These are phyloP conservation scores for Mimas tiliae DNA, from an alignment of 2,888 invertebrate species.

Conservation along the genomic window DNA sequence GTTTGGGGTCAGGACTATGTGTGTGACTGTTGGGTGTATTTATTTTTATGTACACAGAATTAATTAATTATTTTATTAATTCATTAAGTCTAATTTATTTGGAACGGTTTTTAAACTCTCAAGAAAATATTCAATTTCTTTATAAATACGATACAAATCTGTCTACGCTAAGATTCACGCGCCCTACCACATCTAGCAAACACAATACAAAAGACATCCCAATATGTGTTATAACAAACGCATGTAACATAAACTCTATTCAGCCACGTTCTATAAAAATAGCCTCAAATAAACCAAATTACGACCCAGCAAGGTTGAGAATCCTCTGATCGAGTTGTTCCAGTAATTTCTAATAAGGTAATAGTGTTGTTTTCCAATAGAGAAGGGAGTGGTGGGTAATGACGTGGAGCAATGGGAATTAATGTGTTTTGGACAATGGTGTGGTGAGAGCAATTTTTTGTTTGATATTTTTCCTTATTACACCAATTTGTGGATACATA, in stretches of 20 bases:
- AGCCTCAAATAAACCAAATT: conserved; percentile 20
- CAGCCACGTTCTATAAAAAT: conserved; percentile 21
- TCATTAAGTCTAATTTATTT: too few relatives aligned
- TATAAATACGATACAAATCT: too few relatives aligned
- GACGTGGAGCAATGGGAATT: conserved; percentile 55
- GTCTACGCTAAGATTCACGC: too few relatives aligned
- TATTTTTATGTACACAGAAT: too few relatives aligned
- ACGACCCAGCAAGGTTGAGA: conserved; percentile 30
- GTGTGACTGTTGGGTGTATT: too few relatives aligned
- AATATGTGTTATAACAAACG: conserved; percentile 30
- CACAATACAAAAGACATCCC: conserved; percentile 11
- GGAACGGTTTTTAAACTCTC: too few relatives aligned
- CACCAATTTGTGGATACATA: background rate
- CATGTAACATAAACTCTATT: conserved; percentile 26
- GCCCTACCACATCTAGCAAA: conserved; percentile 6
- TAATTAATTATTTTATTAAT: too few relatives aligned
- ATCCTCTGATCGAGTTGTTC: conserved; percentile 37
- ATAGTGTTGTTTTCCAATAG: conserved; percentile 69
- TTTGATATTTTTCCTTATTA: conserved; percentile 37
- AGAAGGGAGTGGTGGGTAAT: conserved; percentile 49
- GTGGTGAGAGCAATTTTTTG: conserved; percentile 2
- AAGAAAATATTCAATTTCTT: too few relatives aligned
- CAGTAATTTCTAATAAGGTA: conserved; percentile 73
- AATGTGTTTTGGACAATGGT: conserved; percentile 38
- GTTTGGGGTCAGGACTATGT: too few relatives aligned